Evolutionary conservation across 2,797 vertebrate species (phyloP), one percentile per base, ranked within the genome.

Genomic region (Cyclura pinguis): DNA sequence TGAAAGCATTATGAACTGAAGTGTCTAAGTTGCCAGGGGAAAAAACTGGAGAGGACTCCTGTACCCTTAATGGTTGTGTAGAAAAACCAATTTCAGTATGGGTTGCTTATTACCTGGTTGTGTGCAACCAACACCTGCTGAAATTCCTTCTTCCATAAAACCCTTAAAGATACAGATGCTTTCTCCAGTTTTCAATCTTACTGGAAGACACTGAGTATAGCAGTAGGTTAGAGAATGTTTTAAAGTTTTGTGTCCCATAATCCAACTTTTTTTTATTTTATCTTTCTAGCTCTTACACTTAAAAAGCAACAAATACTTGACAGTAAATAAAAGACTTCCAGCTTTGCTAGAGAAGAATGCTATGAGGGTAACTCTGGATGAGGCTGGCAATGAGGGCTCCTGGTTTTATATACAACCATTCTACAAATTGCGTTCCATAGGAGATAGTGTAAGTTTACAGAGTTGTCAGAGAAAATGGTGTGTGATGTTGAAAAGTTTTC

Each of bases 361-460:
- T 93, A 99, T 99, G 99, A 97, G 99, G 55, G 99, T 99, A 92
- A 99, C 98, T 0, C 94, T 99, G 97, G 99, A 99, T 47, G 99
- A 98, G 5, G 98, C 99, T 1, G 99, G 99, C 59, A 99, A 99
- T 1, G 99, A 99, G 92, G 99, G 99, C 4, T 99, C 99, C 97
- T 99, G 99, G 99, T 99, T 99, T 96, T 99, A 99, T 97, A 99
- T 99, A 86, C 99, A 99, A 90, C 99, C 99, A 0, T 99, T 99
- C 96, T 99, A 99, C 97, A 99, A 99, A 87, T 97, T 99, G 62
- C 98, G 99, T 13, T 99, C 99, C 93, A 98, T 99, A 18, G 99
- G 99, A 88, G 99, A 99, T 97, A 99, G 99, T 6, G 99, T 99
- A 95, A 99, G 99, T 98, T 91, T 62, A 2, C 0, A 6, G 24